Conservation (phyloP, 1,140 invertebrate genomes). For the Manduca sexta region DNA sequence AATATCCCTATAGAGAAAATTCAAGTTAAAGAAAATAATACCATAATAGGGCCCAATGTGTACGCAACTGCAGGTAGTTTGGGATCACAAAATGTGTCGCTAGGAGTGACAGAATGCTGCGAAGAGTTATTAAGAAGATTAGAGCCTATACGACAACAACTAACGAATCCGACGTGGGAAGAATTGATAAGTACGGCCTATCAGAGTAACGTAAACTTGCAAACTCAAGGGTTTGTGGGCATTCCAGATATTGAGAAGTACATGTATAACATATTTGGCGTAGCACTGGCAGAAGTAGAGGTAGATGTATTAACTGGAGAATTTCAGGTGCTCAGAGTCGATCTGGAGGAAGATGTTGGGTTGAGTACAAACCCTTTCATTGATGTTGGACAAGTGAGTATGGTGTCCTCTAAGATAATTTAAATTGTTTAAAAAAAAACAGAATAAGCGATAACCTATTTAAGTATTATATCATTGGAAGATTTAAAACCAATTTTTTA, state of each 20-base stretch:
- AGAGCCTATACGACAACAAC: conserved; percentile 72
- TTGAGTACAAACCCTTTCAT: conserved; percentile 82
- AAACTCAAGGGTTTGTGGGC: conserved; percentile 18
- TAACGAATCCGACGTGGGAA: conserved; percentile 76
- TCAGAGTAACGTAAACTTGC: conserved; percentile 73
- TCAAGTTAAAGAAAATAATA: conserved; percentile 76
- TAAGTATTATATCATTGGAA: neutral
- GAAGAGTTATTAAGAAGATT: conserved; percentile 71
- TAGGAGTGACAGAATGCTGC: conserved; percentile 25
- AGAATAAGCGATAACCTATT: no score
- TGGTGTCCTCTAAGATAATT: neutral
- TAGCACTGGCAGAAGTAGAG: conserved; percentile 78
- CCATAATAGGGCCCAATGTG: conserved; percentile 74
- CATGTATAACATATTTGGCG: conserved; percentile 74
- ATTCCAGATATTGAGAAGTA: conserved; percentile 46
- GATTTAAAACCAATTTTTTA: neutral
- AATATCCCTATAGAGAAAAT: conserved; percentile 79
- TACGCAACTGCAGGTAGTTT: conserved; percentile 75
- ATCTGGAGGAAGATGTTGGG: conserved; percentile 83
- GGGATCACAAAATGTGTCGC: conserved; percentile 18
- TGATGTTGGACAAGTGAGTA: conserved; percentile 85
- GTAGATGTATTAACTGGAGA: conserved; percentile 82
- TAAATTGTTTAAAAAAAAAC: no score
- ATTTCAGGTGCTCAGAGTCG: conserved; percentile 76
- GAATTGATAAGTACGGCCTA: conserved; percentile 74